Conservation (phyloP, 2,797 vertebrate species). For the Orestias chungarensis region DNA sequence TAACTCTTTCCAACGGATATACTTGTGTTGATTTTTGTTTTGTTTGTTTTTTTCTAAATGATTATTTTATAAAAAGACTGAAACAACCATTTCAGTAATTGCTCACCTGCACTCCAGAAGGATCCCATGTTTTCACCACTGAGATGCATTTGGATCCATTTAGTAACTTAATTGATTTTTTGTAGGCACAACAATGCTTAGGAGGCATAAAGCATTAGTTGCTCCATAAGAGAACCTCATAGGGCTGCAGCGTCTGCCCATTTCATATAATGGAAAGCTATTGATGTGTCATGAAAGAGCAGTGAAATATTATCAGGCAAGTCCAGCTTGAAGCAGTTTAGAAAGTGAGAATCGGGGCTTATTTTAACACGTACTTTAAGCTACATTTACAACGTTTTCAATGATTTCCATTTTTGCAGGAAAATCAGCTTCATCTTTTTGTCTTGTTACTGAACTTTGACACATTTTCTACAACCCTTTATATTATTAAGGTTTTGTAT, state of each 20-base stretch:
- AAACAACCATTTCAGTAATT: slow-evolving; percentile 7
- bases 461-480: neutral
- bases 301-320: slow-evolving; percentile 7
- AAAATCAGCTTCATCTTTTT: neutral
- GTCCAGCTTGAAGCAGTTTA: neutral
- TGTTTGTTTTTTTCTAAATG: too few species aligned
- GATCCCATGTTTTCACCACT: slow-evolving; percentile 31
- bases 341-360: neutral
- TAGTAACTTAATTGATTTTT: slow-evolving; percentile 76
- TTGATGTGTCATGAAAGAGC: slow-evolving; percentile 41
- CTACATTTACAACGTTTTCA: neutral
- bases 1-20: neutral
- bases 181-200: slow-evolving; percentile 55
- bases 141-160: slow-evolving; percentile 69
- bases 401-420: neutral
- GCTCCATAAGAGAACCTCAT: slow-evolving; percentile 47
- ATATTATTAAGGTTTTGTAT: too few species aligned
- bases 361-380: neutral
- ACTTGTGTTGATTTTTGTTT: neutral
- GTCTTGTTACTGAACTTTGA: neutral
- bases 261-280: slow-evolving; percentile 51
- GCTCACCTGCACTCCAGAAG: slow-evolving; percentile 4
- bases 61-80: too few species aligned
- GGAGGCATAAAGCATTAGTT: slow-evolving; percentile 64
- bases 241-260: slow-evolving; percentile 45